phyloP scores from a whole-genome alignment of 2,888 invertebrate species.

The Ecdyonurus torrentis region DNA sequence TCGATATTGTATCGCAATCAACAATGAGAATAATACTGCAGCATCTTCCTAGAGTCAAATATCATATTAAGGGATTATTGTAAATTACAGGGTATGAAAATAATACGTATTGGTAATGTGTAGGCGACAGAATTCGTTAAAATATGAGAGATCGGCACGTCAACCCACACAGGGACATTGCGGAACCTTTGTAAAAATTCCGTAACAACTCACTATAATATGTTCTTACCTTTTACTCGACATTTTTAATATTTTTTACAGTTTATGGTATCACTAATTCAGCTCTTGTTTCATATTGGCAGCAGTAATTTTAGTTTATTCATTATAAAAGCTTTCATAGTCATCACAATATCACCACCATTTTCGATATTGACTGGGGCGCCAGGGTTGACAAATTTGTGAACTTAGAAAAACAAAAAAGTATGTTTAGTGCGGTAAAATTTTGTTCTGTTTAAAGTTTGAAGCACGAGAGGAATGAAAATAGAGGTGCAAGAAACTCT shows the following conservation, averaged over 20 bases:
- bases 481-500: no score
- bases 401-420: constrained; percentile 2
- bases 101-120: neutral
- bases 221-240: neutral
- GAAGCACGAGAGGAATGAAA: no score
- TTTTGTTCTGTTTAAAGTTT: no score
- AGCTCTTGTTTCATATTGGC: neutral
- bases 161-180: neutral
- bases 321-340: neutral
- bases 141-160: neutral
- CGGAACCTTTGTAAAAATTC: neutral
- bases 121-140: no score
- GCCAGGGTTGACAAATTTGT: neutral
- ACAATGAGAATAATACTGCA: no score
- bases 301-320: neutral
- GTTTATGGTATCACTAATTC: neutral
- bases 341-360: neutral
- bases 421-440: neutral
- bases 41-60: no score
- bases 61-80: no score
- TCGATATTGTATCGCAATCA: neutral
- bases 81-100: neutral
- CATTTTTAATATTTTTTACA: neutral
- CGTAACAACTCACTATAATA: neutral
- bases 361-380: neutral